These are phyloP conservation scores for Caenorhabditis sinica DNA, from an alignment of 2,888 invertebrate genomes.

Conservation along the genomic window DNA sequence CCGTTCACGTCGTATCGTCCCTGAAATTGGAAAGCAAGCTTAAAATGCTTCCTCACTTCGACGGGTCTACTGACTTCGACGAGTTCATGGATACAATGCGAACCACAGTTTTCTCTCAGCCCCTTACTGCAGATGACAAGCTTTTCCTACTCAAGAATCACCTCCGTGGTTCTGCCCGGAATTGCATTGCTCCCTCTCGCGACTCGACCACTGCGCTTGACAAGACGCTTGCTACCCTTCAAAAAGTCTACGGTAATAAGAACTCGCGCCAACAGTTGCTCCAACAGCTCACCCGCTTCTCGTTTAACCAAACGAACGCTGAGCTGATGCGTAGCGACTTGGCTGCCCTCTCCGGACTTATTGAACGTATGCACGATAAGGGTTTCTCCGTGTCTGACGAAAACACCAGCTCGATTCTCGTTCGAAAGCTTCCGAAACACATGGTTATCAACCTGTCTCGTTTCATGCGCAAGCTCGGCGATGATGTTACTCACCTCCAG, in stretches of 20 bases:
- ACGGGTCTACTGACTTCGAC: background rate
- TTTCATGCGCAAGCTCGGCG: background rate
- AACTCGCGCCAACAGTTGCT: background rate
- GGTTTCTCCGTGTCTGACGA: background rate
- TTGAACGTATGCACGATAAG: background rate
- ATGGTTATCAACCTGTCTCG: background rate
- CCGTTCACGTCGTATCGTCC: too few species aligned
- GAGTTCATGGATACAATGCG: background rate
- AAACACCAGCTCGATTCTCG: background rate
- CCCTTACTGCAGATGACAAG: background rate
- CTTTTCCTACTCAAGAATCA: background rate
- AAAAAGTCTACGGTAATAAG: background rate
- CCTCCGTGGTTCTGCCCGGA: background rate
- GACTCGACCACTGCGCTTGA: background rate
- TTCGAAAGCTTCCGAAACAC: background rate
- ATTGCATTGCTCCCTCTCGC: background rate
- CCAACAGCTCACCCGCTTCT: background rate
- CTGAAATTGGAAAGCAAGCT: too few species aligned
- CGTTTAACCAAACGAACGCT: background rate
- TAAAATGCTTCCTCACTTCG: background rate
- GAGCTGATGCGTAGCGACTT: background rate
- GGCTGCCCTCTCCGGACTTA: background rate
- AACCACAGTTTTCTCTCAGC: background rate
- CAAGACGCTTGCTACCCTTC: background rate
- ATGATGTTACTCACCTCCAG: background rate